Evolutionary conservation across 2,888 invertebrate genomes (phyloP), one percentile per base, ranked within the genome.

Genomic region (Lepetodrilus schrolli): DNA sequence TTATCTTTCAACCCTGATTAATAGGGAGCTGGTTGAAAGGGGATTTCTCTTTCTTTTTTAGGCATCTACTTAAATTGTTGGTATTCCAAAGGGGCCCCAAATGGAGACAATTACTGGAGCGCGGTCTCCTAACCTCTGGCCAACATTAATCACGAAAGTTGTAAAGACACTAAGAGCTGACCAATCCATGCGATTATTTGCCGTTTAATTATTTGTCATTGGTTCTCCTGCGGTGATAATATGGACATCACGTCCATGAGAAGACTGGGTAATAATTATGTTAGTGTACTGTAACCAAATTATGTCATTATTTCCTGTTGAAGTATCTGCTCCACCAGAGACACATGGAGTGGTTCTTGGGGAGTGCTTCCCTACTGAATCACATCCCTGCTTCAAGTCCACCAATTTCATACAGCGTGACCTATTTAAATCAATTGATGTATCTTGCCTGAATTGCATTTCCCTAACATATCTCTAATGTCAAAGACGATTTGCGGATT

Each of bases 101-200:
- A 58, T 7, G 58, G 30, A 30, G 34, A 58, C 58, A 58, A 58
- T 58, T 58, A 58, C 21, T 34, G 34, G 58, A 58, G 34, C 34
- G 30, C 34, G 58, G n/a, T 34, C 30, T 7, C 13, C 26, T 58
- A 34, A 58, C 58, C 58, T 34, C 26, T 58, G 58, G 34, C 58
- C 58, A 17, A 10, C 26, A 17, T 30, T 30, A 58, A 58, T 58
- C 58, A 58, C 58, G 26, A 26, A 58, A 30, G n/a, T 23, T 58
- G 58, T 34, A 58, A 58, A 58, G n/a, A n/a, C n/a, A n/a, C n/a
- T n/a, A 30, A 30, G 30, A 17, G 17, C 17, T 30, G 58, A 58
- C 34, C 30, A 58, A 34, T 30, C 17, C 30, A 5, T 58, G 58
- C 13, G 58, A 43, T 43, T 43, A 43, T 43, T 43, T 7, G 43